phyloP scores from a whole-genome alignment of 2,797 vertebrate genomes.

The Silurus aristotelis region DNA sequence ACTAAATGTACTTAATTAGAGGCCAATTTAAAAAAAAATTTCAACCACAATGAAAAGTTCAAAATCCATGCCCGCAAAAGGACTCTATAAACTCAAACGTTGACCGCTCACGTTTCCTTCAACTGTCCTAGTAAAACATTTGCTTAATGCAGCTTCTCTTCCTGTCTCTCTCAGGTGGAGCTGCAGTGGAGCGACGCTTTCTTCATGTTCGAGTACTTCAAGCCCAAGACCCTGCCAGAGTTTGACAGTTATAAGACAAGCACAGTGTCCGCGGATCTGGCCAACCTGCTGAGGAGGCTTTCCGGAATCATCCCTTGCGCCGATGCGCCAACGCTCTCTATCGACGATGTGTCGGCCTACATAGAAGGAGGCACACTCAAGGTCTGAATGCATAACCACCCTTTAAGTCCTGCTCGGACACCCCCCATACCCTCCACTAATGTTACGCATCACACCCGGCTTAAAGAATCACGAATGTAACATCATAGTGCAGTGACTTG shows the following conservation, averaged over 20 bases:
- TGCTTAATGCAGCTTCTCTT: not conserved
- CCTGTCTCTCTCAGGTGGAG: slow-evolving; percentile 80
- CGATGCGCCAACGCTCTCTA: slow-evolving; percentile 81
- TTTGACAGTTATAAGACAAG: slow-evolving; percentile 99
- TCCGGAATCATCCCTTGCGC: slow-evolving; percentile 83
- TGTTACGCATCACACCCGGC: too few species aligned
- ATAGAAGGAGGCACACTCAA: slow-evolving; percentile 85
- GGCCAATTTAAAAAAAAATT: too few species aligned
- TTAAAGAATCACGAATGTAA: not conserved
- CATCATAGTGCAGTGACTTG: too few species aligned
- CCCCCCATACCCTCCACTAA: too few species aligned
- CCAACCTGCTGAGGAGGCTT: slow-evolving; percentile 91
- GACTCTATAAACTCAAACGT: not conserved
- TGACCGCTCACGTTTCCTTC: not conserved
- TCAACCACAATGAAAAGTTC: not conserved
- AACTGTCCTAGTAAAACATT: not conserved
- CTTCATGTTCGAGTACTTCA: slow-evolving; percentile 97
- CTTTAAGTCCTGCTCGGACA: not conserved
- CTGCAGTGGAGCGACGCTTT: slow-evolving; percentile 89
- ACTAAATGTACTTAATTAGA: too few species aligned
- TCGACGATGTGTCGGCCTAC: slow-evolving; percentile 89
- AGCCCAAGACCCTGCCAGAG: slow-evolving; percentile 94
- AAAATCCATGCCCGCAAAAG: not conserved
- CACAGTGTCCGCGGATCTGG: slow-evolving; percentile 94
- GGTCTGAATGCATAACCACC: slow-evolving; percentile 68